Percentiles rank a stretch among this genome's conserved stretches.
phyloP scores from a whole-genome alignment of 2,888 invertebrate species.

The Dusona sp. region DNA sequence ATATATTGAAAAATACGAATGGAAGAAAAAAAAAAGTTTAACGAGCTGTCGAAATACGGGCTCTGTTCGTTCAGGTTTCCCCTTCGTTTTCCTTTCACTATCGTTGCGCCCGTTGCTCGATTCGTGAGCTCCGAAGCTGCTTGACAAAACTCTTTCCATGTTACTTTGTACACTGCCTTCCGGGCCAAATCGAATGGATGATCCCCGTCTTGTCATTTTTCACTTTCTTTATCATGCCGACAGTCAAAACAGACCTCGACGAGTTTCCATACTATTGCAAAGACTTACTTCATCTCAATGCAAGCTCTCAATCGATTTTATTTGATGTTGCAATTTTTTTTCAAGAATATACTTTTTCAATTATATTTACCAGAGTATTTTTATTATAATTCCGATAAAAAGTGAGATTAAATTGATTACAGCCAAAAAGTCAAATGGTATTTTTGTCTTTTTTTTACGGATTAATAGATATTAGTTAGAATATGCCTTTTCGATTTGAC shows the following conservation, averaged over 20 bases:
- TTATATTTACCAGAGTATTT: neutral
- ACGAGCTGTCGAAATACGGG: constrained; percentile 60
- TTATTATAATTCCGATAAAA: neutral
- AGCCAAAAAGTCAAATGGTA: no score
- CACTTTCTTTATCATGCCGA: neutral
- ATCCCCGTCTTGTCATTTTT: neutral
- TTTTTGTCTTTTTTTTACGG: no score
- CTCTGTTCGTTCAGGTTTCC: constrained; percentile 56
- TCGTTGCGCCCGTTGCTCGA: constrained; percentile 12
- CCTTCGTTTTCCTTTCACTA: constrained; percentile 65
- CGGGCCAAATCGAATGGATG: neutral
- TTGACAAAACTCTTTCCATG: constrained; percentile 37
- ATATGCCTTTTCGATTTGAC: neutral
- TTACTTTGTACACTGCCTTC: constrained; percentile 16
- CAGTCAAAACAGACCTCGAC: neutral
- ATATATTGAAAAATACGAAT: constrained; percentile 30
- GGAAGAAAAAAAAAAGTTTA: constrained; percentile 45
- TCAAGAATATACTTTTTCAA: neutral
- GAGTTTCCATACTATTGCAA: neutral
- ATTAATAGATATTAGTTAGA: neutral
- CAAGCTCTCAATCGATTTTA: neutral
- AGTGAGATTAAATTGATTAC: no score
- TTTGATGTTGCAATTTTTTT: neutral
- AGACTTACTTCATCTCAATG: neutral
- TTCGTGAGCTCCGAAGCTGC: constrained; percentile 39